phyloP scores from a whole-genome alignment of 2,888 invertebrate species.

The Graphium colonna region DNA sequence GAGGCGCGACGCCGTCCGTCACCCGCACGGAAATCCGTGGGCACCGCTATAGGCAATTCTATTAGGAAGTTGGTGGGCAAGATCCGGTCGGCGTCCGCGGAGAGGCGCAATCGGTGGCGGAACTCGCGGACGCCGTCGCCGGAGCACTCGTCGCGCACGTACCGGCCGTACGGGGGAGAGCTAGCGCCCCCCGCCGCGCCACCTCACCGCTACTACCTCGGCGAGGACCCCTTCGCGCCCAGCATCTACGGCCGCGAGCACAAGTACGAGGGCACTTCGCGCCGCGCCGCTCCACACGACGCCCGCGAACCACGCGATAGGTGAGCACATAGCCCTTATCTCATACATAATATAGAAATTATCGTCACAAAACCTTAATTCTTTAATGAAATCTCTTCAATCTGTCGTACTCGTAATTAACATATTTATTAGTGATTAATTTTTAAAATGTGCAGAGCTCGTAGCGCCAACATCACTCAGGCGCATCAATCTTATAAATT shows the following conservation, averaged over 20 bases:
- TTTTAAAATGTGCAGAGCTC: too few relatives aligned
- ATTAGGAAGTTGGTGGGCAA: conserved; percentile 90
- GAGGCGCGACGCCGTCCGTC: conserved; percentile 53
- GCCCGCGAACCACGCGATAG: conserved; percentile 70
- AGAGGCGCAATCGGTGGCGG: conserved; percentile 83
- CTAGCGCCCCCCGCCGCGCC: conserved; percentile 75
- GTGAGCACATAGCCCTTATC: conserved; percentile 52
- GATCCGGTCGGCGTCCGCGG: conserved; percentile 86
- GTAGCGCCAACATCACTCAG: too few relatives aligned
- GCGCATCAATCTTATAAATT: too few relatives aligned
- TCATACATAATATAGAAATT: too few relatives aligned
- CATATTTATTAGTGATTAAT: too few relatives aligned
- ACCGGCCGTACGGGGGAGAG: conserved; percentile 73
- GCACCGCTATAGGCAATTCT: conserved; percentile 87
- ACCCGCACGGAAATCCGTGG: conserved; percentile 74
- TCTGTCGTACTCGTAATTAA: conserved; percentile 5
- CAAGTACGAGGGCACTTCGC: conserved; percentile 86
- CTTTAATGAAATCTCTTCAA: too few relatives aligned
- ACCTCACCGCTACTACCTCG: conserved; percentile 89
- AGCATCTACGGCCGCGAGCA: conserved; percentile 92
- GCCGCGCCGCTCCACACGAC: conserved; percentile 64
- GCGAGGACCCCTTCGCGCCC: conserved; percentile 92
- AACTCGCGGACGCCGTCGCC: conserved; percentile 82
- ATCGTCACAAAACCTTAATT: too few relatives aligned
- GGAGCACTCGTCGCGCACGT: conserved; percentile 72